A percentile compares a stretch with the other conserved stretches of the same genome.
These are phyloP conservation scores for Gracilinanus agilis DNA, from an alignment of 2,113 vertebrate genomes.

Conservation along the genomic window DNA sequence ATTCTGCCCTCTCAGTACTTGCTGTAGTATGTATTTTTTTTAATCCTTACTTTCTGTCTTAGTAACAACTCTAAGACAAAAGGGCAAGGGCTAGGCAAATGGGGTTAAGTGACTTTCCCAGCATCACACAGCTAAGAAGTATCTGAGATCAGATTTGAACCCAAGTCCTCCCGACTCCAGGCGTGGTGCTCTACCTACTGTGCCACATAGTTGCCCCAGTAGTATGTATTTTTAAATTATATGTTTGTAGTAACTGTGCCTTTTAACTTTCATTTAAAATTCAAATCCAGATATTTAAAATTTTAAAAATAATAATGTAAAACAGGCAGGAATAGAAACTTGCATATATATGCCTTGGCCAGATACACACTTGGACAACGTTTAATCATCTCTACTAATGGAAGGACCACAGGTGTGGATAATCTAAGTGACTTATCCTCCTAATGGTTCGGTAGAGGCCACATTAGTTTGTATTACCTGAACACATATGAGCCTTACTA, in stretches of 20 bases:
- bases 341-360: neutral
- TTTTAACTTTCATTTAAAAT: constrained; percentile 2
- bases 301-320: constrained; percentile 9
- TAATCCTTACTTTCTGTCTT: too few species aligned
- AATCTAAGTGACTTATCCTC: constrained; percentile 17
- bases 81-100: too few species aligned
- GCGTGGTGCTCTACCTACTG: too few species aligned
- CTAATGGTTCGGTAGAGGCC: neutral
- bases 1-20: neutral
- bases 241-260: constrained; percentile 33
- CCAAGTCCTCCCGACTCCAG: too few species aligned
- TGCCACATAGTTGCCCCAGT: neutral
- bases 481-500: neutral
- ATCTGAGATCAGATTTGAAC: too few species aligned
- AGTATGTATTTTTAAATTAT: constrained; percentile 5
- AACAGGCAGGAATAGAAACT: constrained; percentile 41
- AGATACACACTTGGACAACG: constrained; percentile 13
- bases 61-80: too few species aligned
- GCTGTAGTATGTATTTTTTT: neutral
- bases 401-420: neutral
- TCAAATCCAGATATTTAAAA: constrained; percentile 40
- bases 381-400: constrained; percentile 40
- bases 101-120: too few species aligned
- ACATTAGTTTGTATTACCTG: constrained; percentile 14
- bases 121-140: too few species aligned